phyloP scores from a whole-genome alignment of 2,888 invertebrate genomes.

The Blastobasis adustella region DNA sequence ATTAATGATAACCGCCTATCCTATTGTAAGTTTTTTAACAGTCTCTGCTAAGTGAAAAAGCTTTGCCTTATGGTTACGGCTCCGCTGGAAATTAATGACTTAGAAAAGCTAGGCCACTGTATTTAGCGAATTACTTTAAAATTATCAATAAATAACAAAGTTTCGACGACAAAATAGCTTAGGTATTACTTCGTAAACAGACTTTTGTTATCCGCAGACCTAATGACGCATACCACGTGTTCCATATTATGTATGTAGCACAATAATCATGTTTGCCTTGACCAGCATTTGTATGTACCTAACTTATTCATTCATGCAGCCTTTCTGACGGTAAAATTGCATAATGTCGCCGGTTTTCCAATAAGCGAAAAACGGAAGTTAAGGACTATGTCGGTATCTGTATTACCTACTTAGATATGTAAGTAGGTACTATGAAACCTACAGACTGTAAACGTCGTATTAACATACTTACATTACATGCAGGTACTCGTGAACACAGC shows the following conservation, averaged over 20 bases:
- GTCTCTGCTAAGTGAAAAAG: slow-evolving; percentile 14
- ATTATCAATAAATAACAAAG: neutral
- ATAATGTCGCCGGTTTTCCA: slow-evolving; percentile 15
- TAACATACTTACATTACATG: too few species aligned
- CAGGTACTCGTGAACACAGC: too few species aligned
- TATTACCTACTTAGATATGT: too few species aligned
- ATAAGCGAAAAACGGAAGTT: slow-evolving; percentile 1
- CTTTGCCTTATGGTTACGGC: too few species aligned
- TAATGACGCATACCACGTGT: slow-evolving; percentile 23
- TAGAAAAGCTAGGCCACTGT: too few species aligned
- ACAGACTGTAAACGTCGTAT: too few species aligned
- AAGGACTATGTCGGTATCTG: neutral
- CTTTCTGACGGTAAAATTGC: slow-evolving; percentile 27
- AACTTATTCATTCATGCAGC: slow-evolving; percentile 50
- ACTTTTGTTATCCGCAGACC: slow-evolving; percentile 6
- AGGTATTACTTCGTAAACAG: neutral
- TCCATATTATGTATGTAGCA: slow-evolving; percentile 22
- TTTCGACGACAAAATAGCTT: neutral
- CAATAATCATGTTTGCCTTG: slow-evolving; percentile 57
- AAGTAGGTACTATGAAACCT: too few species aligned
- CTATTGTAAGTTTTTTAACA: slow-evolving; percentile 31
- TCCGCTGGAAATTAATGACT: too few species aligned
- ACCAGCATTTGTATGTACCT: slow-evolving; percentile 44
- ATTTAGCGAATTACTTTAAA: too few species aligned
- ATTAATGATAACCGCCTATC: slow-evolving; percentile 36